Base-by-base conservation (phyloP, 2,113 vertebrate species). In the Microtus ochrogaster region DNA sequence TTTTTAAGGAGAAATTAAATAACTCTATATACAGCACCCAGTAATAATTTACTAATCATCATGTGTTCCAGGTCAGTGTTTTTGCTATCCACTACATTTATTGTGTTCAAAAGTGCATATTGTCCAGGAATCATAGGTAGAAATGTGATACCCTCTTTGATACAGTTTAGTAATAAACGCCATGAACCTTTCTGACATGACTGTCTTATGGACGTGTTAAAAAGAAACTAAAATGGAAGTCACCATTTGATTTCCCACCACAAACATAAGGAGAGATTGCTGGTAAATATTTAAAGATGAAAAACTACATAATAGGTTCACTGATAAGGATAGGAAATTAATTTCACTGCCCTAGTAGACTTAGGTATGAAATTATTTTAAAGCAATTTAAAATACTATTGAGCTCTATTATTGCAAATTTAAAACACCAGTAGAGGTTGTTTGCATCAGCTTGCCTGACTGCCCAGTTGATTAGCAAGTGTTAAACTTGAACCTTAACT, bases 381-480 rank as follows among this genome's bases (percentile, higher is more conserved):
- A 33, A 81, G 2, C 47, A 33, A 47, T 39, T 39, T 39, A 73
- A 73, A 39, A 73, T 39, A 0, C 47, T 70, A 22, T 36, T 68
- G 52, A 52, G 14, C 39, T 88, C 63, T 94, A 41, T 82, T 65
- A 36, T 1, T 73, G 36, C 84, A 13, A 65, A 84, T 10, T 94
- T 77, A 93, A 89, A 73, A 84, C 13, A 9, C 33, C 55, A 95
- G 28, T 19, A 8, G 21, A 63, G 14, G 11, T 5, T 17, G 5
- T 81, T 97, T 93, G 47, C 28, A 74, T 72, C n/a, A 90, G 24
- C 17, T 58, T 93, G 49, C 13, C 24, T 92, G 77, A 90, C 74
- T 78, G 7, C 3, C 26, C 55, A 90, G n/a, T 63, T 89, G 65
- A 83, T 90, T 55, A 66, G 41, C 13, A 78, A 84, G 17, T 81